Conservation (phyloP, 2,113 vertebrate species). For the Cepphus grylle region DNA sequence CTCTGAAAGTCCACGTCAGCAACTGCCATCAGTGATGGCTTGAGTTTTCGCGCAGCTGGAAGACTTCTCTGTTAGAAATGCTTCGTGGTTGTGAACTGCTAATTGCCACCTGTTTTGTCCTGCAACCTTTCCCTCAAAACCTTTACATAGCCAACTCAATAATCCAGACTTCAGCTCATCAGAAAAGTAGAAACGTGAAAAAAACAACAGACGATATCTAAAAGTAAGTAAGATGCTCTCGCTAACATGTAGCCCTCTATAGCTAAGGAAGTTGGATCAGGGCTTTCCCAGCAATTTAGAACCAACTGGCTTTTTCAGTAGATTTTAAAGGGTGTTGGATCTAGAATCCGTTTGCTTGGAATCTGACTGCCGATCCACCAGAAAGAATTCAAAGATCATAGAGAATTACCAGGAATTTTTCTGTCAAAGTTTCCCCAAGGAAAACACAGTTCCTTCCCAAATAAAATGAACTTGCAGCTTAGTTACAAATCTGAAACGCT, state of each 20-base stretch:
- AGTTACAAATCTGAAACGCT: neutral
- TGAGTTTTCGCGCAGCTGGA: neutral
- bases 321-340: neutral
- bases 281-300: neutral
- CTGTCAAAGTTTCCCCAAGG: neutral
- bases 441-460: neutral
- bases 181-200: neutral
- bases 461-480: neutral
- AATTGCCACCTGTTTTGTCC: neutral
- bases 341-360: neutral
- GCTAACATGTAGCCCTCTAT: neutral
- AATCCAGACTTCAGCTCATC: neutral
- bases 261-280: neutral
- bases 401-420: neutral
- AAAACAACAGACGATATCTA: neutral
- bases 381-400: neutral
- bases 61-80: neutral
- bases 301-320: neutral
- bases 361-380: neutral
- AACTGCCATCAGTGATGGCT: neutral
- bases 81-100: neutral
- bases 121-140: neutral
- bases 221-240: neutral
- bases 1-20: neutral
- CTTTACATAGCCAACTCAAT: neutral